Base-by-base conservation (phyloP, 2,888 invertebrate species). In the Heliconius charithonia region DNA sequence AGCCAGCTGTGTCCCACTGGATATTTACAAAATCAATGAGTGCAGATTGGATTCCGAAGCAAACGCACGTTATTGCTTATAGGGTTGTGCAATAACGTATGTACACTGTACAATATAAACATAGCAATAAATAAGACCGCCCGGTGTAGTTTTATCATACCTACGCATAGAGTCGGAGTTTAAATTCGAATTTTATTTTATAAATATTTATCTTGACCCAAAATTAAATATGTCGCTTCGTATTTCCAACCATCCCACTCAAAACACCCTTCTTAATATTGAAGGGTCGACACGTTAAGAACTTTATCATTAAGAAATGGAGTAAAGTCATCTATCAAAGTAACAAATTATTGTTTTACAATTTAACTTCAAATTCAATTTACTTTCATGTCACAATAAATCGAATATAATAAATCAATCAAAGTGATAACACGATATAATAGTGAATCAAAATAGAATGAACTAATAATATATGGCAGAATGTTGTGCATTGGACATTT, bases 21-120 rank as follows among this genome's bases (percentile, higher is more conserved):
- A 83, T 83, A 80, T 83, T 83, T 82, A 81, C 78, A 81, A 81
- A 83, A 82, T 83, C 82, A 84, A 83, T 83, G 82, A 83, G 79
- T 81, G 79, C 76, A 80, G 76, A 79, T 78, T 81, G 65, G 71
- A 79, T 79, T 77, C 78, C 80, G 78, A 69, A 77, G 76, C 72
- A 75, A 77, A 80, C 74, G 75, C 19, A 56, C 74, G 59, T 41
- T 72, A 75, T 75, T 75, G 77, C 78, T 66, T 81, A 78, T 77
- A 51, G 59, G 79, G 32, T 41, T 32, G 25, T 74, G 22, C 63
- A 73, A 41, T 76, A 75, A 80, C 67, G 71, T 70, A 78, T 74
- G 56, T 29, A 22, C 51, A n/a, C 32, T 37, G 71, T 29, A 10
- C 51, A 1, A 25, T 59, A 72, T 32, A 59, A 32, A 37, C 32